phyloP scores from a whole-genome alignment of 64 coral and sea anemone species.

The Stylophora pistillata region DNA sequence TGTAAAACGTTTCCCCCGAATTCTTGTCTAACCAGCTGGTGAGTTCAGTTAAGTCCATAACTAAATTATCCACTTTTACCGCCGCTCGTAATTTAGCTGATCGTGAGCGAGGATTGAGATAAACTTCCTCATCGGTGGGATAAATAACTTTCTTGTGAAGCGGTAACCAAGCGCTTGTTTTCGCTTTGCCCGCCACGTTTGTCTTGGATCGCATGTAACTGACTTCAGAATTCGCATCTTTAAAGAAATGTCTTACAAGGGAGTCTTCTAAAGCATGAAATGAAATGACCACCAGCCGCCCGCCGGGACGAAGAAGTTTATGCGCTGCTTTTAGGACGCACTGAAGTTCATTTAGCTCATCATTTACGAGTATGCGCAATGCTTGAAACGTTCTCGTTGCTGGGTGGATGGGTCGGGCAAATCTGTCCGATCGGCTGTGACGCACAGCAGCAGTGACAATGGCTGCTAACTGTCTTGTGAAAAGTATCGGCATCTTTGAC shows the following conservation, averaged over 20 bases:
- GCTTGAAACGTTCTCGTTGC: conserved; percentile 90
- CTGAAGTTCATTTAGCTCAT: conserved; percentile 86
- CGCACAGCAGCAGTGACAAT: conserved; percentile 78
- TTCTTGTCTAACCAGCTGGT: conserved; percentile 51
- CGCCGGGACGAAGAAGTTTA: conserved; percentile 76
- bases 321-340: conserved; percentile 75
- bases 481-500: conserved; percentile 68
- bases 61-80: conserved; percentile 73
- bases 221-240: conserved; percentile 54
- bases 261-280: conserved; percentile 88
- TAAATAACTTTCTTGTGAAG: conserved; percentile 85
- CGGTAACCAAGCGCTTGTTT: conserved; percentile 62
- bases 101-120: conserved; percentile 80
- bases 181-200: conserved; percentile 35
- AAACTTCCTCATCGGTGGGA: conserved; percentile 78
- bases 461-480: conserved; percentile 75
- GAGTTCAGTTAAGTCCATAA: conserved; percentile 67
- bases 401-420: conserved; percentile 74
- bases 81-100: conserved; percentile 84
- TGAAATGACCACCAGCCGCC: conserved; percentile 80
- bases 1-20: neutral
- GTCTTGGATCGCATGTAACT: conserved; percentile 47
- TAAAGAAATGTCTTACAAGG: conserved; percentile 82
- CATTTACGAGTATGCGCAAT: conserved; percentile 86
- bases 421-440: conserved; percentile 66